phyloP scores from a whole-genome alignment of 2,113 vertebrate species.

The Theristicus caerulescens region DNA sequence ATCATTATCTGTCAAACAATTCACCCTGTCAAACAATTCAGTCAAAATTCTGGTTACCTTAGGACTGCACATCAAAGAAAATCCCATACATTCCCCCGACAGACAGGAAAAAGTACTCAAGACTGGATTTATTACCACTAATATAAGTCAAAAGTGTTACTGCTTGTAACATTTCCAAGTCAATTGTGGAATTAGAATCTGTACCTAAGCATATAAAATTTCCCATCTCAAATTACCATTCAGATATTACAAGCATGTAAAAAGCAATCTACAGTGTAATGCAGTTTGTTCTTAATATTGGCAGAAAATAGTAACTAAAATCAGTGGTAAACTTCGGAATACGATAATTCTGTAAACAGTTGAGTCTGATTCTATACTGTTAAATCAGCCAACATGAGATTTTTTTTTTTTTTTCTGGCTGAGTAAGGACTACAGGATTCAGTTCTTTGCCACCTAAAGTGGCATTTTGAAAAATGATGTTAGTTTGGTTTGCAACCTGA shows the following conservation, averaged over 20 bases:
- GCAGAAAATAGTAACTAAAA: not conserved
- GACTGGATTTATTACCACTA: not conserved
- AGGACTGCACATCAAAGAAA: not conserved
- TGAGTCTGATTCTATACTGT: not conserved
- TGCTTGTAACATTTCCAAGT: not conserved
- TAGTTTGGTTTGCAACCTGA: not conserved
- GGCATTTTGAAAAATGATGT: conserved; percentile 61
- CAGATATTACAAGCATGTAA: not conserved
- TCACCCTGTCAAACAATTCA: not conserved
- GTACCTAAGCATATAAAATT: not conserved
- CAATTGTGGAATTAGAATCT: not conserved
- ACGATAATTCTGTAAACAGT: not conserved
- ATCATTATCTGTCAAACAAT: not conserved
- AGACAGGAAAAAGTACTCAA: not conserved
- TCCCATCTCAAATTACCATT: not conserved
- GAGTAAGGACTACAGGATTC: not conserved
- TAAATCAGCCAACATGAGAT: not conserved
- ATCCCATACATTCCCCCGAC: not conserved
- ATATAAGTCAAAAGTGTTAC: not conserved
- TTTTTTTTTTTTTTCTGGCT: not conserved
- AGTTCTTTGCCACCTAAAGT: conserved; percentile 4
- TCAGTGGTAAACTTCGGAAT: not conserved
- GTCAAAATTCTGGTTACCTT: not conserved
- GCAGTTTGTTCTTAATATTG: not conserved
- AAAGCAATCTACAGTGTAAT: not conserved